Evolutionary conservation across 2,888 invertebrate genomes (phyloP), one percentile per base, ranked within the genome.

Genomic region (Dicycla oo): DNA sequence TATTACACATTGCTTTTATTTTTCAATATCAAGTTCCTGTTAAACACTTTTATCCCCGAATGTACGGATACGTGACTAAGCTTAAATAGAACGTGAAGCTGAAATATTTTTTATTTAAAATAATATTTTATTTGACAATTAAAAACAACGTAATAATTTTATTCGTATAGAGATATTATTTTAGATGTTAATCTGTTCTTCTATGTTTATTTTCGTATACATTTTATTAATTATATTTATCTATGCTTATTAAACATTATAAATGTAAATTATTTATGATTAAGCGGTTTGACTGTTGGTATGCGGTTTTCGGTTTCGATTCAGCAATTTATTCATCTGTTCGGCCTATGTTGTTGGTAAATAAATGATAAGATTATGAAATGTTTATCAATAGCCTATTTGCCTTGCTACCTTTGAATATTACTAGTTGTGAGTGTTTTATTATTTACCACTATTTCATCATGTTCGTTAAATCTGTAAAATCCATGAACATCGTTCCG

Each of bases 151-250:
- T 93, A 93, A 91, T 94, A 93, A 95, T 95, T 94, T 91, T 91
- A 93, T 91, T 91, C 90, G 82, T 91, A 95, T 95, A 93, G 92
- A 95, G 95, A 94, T 95, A 94, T 96, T 93, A 94, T 92, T 93
- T 92, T 91, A 84, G 92, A 93, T 94, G 88, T 88, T 91, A 87
- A 93, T 94, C 92, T 87, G 62, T 57, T 78, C 83, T 60, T 78
- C 83, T 88, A 84, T 88, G 88, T 90, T 88, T 88, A 88, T 86
- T 83, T 82, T 88, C 78, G 80, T 77, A 82, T 78, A 83, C 75
- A 83, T 86, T 88, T 87, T 88, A 88, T 87, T 89, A 78, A 83
- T 80, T 86, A 78, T 86, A 80, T 84, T 78, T 80, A 81, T 61
- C 30, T 81, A 71, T 73, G 78, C 45, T 62, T 71, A 63, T 58